Base-by-base conservation (phyloP, 2,113 vertebrate species). In the Rousettus leschenaultii region DNA sequence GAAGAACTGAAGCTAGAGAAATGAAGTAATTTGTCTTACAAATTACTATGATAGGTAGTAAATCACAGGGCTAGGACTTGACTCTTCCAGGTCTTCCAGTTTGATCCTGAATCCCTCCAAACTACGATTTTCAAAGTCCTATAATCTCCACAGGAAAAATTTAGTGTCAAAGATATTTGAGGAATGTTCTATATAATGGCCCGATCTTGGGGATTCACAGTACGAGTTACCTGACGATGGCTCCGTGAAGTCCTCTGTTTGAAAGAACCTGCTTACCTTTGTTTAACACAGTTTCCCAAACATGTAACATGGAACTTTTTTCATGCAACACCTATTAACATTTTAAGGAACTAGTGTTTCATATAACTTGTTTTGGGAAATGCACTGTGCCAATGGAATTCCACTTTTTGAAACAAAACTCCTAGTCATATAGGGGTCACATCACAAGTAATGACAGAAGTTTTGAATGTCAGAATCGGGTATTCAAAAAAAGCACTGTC, bases 381-480 rank as follows among this genome's bases (percentile, higher is more conserved):
- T 51, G 45, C 21, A 21, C 16, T 43, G 15, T 38, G 24, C 40
- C 35, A 45, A 7, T 43, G 48, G 59, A 80, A 74, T 94, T 77
- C 55, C 85, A 48, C 63, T 84, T 94, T 85, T 84, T 88, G 63
- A 75, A 79, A 84, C 7, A 84, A 85, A 63, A 16, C 70, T 92
- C 3, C 48, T 59, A 85, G 89, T 2, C 71, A 92, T 0, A 1
- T 51, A 73, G 85, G 71, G 40, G 45, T 82, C 48, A 38, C 12
- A 15, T 92, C 38, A 6, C 28, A 89, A 90, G 51, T 57, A 91
- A 83, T 78, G 53, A n/a, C 59, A 85, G 59, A 13, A 80, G 28
- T 70, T 84, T 66, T 89, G 68, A 97, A 87, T 68, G 70, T 88
- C 75, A 82, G 19, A 30, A 73, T 82, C 88, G 91, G 53, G 35